Percentiles rank a stretch among this genome's conserved stretches.
Conservation (phyloP, 92 coral and sea anemone species). For the Parazoanthus swiftii region DNA sequence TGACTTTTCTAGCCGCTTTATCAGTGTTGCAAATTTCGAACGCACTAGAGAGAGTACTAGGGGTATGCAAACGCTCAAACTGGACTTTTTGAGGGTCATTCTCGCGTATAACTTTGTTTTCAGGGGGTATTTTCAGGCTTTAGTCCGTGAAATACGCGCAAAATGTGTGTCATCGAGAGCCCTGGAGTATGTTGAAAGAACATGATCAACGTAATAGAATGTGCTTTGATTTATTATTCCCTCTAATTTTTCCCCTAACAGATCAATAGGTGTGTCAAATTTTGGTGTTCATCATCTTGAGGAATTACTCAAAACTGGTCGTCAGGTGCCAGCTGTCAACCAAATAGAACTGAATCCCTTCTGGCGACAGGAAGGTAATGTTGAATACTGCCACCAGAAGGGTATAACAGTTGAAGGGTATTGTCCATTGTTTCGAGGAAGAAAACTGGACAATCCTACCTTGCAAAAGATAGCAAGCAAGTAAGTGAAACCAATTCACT, state of each 20-base stretch:
- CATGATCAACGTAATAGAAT: neutral
- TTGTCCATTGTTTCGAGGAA: slow-evolving; percentile 64
- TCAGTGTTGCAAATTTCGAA: too few species aligned
- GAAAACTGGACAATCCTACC: slow-evolving; percentile 58
- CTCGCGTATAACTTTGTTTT: too few species aligned
- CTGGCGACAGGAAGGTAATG: slow-evolving; percentile 71
- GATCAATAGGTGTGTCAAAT: slow-evolving; percentile 85
- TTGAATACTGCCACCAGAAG: slow-evolving; percentile 62
- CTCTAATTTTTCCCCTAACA: neutral
- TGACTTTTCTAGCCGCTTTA: too few species aligned
- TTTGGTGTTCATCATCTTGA: slow-evolving; percentile 73
- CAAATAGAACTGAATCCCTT: slow-evolving; percentile 80
- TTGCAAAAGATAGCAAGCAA: slow-evolving; percentile 64
- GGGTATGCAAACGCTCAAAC: too few species aligned
- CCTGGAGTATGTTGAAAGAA: neutral
- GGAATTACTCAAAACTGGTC: slow-evolving; percentile 72
- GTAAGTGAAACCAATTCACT: slow-evolving; percentile 35
- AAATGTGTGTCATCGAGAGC: too few species aligned
- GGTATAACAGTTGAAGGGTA: slow-evolving; percentile 65
- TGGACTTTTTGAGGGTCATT: too few species aligned
- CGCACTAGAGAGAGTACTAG: too few species aligned
- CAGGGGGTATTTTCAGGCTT: too few species aligned
- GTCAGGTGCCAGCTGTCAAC: slow-evolving; percentile 83
- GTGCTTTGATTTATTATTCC: neutral
- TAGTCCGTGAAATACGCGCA: too few species aligned